A percentile compares a stretch with the other conserved stretches of the same genome.
Evolutionary conservation across 2,888 invertebrate genomes (phyloP).

Genomic region (Imbricaverruca yamaguchii): DNA sequence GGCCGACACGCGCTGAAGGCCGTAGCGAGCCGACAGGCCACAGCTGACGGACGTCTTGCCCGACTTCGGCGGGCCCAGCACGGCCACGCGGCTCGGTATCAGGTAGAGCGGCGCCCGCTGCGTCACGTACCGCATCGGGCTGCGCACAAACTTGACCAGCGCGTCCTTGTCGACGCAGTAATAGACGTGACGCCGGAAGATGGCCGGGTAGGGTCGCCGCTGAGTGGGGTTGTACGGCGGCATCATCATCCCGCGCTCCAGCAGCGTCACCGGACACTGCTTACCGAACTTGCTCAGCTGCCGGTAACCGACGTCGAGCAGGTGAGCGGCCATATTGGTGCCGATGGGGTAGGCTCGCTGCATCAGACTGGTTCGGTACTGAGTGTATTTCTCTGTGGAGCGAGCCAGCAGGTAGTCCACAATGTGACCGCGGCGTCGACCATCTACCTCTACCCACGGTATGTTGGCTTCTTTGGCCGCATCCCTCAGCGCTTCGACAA

Average conservation of each 20-base stretch:
- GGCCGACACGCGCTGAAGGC: background rate
- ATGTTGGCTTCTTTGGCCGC: background rate
- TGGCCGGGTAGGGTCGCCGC: background rate
- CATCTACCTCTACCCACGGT: background rate
- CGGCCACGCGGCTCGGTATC: background rate
- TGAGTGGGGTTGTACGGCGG: background rate
- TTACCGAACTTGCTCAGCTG: constrained; percentile 56
- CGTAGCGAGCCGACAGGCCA: constrained; percentile 3
- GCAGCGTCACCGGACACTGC: constrained; percentile 52
- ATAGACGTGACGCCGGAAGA: background rate
- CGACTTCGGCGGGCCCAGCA: background rate
- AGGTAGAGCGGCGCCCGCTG: background rate
- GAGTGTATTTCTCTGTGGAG: background rate
- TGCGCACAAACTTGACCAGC: background rate
- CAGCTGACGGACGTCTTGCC: constrained; percentile 8
- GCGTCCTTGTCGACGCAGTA: background rate
- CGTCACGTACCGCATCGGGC: background rate
- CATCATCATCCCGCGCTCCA: background rate
- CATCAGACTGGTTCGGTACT: background rate
- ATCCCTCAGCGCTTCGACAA: background rate
- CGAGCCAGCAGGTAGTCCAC: background rate
- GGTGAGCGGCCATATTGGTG: constrained; percentile 43
- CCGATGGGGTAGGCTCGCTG: background rate
- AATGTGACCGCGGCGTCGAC: background rate
- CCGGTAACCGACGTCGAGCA: constrained; percentile 52